Evolutionary conservation across 1,140 invertebrate genomes (phyloP).

Genomic region (Pectinophora gossypiella): DNA sequence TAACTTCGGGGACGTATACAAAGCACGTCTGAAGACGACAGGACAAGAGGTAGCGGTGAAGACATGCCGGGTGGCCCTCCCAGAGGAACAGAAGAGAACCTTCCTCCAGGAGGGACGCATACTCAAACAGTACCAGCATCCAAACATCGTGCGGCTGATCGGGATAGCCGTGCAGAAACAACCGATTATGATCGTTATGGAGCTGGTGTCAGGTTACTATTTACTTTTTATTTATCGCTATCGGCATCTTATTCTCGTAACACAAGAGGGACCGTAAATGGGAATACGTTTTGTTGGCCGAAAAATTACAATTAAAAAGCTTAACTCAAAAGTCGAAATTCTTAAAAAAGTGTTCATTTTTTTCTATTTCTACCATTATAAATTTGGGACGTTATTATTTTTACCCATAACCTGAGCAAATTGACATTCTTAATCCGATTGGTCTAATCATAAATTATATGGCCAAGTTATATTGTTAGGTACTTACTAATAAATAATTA

Average conservation of each 20-base stretch:
- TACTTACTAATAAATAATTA: no score
- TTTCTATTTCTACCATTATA: no score
- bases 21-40: constrained; percentile 88
- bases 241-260: background rate
- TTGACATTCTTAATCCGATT: no score
- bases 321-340: no score
- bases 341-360: no score
- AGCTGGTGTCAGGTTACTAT: constrained; percentile 91
- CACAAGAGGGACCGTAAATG: no score
- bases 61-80: constrained; percentile 94
- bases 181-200: constrained; percentile 99
- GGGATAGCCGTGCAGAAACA: constrained; percentile 98
- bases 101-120: constrained; percentile 97
- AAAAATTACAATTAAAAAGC: no score
- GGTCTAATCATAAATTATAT: no score
- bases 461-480: no score
- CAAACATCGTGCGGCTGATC: constrained; percentile 97
- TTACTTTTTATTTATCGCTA: background rate
- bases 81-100: constrained; percentile 97
- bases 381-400: no score
- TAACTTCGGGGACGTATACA: constrained; percentile 98
- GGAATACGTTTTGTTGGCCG: no score
- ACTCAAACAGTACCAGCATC: constrained; percentile 97
- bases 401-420: no score
- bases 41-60: constrained; percentile 95